Evolutionary conservation across 2,113 vertebrate genomes (phyloP), one percentile per base, ranked within the genome.

Genomic region (Grallaria varia): DNA sequence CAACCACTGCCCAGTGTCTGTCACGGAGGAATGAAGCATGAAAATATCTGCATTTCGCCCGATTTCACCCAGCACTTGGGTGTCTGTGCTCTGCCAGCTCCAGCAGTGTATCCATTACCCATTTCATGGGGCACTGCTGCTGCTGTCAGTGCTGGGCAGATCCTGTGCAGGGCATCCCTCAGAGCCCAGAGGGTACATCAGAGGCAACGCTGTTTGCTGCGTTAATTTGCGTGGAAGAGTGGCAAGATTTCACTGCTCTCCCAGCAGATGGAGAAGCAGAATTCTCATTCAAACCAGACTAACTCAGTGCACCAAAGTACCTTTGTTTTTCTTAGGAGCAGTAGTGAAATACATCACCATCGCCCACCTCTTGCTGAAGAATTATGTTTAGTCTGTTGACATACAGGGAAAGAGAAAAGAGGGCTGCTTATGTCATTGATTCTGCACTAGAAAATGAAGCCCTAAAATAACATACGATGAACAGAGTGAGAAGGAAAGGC

Each of bases 301-400:
- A 84, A 80, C 45, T 28, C 47, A 80, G 60, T 3, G 21, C 91
- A 66, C 20, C 16, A 19, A 89, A 77, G 45, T 78, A 66, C 71
- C 69, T 84, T 80, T 73, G 76, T 68, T 91, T 84, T 94, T 64
- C 84, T 86, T 71, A 37, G n/a, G 89, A 91, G 80, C n/a, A 49
- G 42, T 60, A 56, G 45, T 60, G 56, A 81, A 93, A 39, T 49
- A 50, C 14, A 50, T 80, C 37, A 63, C 62, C 23, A 47, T 76
- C 37, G 50, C 53, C 23, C 22, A 37, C 37, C 20, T 63, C n/a
- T 49, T 67, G 53, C 64, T 50, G 24, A 73, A 58, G 24, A 53
- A 87, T 39, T 84, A 12, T 45, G 77, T 66, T 86, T 80, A 50
- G 37, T 31, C 72, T 53, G 30, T 42, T 55, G 80, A 56, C 20